phyloP scores from a whole-genome alignment of 1,140 invertebrate genomes.

The Drosophila baimaii region DNA sequence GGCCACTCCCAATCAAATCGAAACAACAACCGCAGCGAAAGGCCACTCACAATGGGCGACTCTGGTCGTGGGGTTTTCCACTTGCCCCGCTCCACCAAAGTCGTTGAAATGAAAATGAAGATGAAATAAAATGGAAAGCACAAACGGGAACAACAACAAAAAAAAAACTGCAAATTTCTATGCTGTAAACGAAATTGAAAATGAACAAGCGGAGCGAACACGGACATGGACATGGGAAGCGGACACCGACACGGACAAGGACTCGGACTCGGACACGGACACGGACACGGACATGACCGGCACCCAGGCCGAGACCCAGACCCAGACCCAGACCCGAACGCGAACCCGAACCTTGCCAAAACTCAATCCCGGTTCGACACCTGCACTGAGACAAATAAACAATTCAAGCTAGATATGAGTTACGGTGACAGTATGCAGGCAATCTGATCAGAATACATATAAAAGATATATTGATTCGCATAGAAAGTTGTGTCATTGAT shows the following conservation, averaged over 20 bases:
- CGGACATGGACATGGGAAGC: conserved; percentile 43
- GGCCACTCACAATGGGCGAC: conserved; percentile 19
- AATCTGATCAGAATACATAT: background rate
- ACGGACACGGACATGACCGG: conserved; percentile 21
- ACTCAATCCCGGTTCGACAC: conserved; percentile 6
- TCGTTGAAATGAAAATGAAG: conserved; percentile 63
- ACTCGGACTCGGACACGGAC: conserved; percentile 12
- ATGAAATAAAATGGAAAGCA: conserved; percentile 69
- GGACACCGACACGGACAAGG: conserved; percentile 16
- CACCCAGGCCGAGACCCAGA: conserved; percentile 9
- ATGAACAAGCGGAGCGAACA: conserved; percentile 63
- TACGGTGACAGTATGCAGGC: too few species aligned
- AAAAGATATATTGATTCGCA: background rate
- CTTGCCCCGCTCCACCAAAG: conserved; percentile 29
- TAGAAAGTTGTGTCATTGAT: background rate
- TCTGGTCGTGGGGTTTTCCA: too few species aligned
- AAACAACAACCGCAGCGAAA: conserved; percentile 22
- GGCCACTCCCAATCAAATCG: background rate
- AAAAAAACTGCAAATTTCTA: conserved; percentile 43
- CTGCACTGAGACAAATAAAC: conserved; percentile 16
- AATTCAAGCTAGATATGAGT: background rate
- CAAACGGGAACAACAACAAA: conserved; percentile 23
- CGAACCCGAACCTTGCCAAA: background rate
- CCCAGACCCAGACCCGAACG: conserved; percentile 2
- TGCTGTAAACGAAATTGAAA: conserved; percentile 69